A percentile compares a stretch with the other conserved stretches of the same genome.
phyloP scores from a whole-genome alignment of 1,140 invertebrate species.

The Drosophila virilis region DNA sequence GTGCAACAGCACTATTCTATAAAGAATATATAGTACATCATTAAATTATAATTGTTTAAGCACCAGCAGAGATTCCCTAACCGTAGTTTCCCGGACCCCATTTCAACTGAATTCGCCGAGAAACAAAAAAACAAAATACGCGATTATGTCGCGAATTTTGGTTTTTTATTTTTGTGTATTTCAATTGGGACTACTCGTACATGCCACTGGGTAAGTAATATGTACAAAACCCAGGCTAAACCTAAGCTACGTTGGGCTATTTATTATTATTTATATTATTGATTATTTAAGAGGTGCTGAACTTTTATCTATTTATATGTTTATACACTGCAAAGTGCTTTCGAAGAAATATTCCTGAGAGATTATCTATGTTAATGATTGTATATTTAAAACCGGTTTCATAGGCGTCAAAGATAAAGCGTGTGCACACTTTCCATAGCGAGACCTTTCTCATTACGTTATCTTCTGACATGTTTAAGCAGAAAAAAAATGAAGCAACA shows the following conservation, averaged over 20 bases:
- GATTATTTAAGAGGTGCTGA: not conserved
- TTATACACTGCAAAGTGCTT: too few species aligned
- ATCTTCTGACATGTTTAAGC: conserved; percentile 6
- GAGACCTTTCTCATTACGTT: conserved; percentile 6
- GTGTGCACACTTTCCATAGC: conserved; percentile 21
- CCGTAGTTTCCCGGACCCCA: not conserved
- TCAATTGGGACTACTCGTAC: conserved; percentile 56
- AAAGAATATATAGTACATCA: not conserved
- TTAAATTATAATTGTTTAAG: conserved; percentile 2
- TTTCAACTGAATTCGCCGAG: not conserved
- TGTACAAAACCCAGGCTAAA: not conserved
- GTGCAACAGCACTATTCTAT: not conserved
- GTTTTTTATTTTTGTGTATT: conserved; percentile 33
- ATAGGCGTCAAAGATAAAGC: conserved; percentile 9
- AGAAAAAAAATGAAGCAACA: not conserved
- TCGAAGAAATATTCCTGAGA: not conserved
- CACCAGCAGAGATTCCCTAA: not conserved
- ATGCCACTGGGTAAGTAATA: conserved; percentile 57
- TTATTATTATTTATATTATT: too few species aligned
- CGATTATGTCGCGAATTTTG: conserved; percentile 52
- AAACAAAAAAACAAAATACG: conserved; percentile 15
- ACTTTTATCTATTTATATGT: not conserved
- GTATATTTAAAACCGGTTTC: conserved; percentile 37
- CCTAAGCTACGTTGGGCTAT: too few species aligned
- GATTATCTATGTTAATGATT: conserved; percentile 7